A percentile compares a stretch with the other conserved stretches of the same genome.
These are phyloP conservation scores for Callyntrura guangdongensis DNA, from an alignment of 2,888 invertebrate species.

Conservation along the genomic window DNA sequence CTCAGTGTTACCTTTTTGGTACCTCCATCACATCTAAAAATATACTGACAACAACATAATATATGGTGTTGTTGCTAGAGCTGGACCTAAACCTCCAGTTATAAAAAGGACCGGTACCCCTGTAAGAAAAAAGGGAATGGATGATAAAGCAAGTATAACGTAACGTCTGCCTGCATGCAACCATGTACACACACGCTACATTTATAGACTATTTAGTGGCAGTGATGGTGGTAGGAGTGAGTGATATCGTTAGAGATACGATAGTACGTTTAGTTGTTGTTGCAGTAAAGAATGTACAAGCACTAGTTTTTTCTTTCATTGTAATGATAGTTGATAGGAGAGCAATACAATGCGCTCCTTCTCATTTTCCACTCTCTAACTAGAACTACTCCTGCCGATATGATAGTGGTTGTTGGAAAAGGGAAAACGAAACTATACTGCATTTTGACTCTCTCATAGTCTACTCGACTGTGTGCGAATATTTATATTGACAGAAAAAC, in stretches of 20 bases:
- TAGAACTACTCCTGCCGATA: neutral
- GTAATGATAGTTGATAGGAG: conserved; percentile 49
- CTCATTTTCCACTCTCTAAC: conserved; percentile 28
- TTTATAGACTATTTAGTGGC: conserved; percentile 14
- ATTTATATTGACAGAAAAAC: neutral
- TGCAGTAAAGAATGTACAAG: conserved; percentile 8
- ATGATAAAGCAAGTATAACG: neutral
- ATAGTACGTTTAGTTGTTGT: conserved; percentile 6
- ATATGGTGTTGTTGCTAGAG: too few species aligned
- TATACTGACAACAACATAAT: neutral
- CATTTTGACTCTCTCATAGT: conserved; percentile 26
- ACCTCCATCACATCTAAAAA: too few species aligned
- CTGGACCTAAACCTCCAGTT: neutral
- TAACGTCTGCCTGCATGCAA: neutral
- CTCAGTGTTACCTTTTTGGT: neutral
- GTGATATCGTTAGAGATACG: conserved; percentile 24
- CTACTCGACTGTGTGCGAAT: neutral
- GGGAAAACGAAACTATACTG: neutral
- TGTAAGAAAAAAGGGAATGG: neutral
- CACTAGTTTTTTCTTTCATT: conserved; percentile 13
- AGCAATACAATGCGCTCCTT: conserved; percentile 26
- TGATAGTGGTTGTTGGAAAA: neutral
- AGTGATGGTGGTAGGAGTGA: neutral
- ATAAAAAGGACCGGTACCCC: neutral
- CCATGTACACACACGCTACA: neutral